Evolutionary conservation across 2,888 invertebrate genomes (phyloP).

Genomic region (Caenorhabditis uteleia): DNA sequence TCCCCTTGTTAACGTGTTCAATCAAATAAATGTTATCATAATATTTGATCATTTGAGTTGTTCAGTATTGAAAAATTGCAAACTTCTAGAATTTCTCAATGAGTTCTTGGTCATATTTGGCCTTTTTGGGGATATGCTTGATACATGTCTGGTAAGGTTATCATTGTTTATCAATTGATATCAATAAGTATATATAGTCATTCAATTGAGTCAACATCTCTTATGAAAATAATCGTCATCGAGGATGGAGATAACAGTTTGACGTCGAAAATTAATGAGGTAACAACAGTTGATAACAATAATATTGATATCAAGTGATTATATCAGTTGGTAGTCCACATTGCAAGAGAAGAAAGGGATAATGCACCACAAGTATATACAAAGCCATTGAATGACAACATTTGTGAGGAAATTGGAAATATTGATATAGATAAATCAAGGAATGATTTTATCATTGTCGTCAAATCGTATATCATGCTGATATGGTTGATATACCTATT

Average conservation of each 20-base stretch:
- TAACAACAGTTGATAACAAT: too few relatives aligned
- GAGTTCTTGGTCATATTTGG: too few relatives aligned
- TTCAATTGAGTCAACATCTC: conserved; percentile 7
- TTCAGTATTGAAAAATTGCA: too few relatives aligned
- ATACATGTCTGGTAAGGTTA: too few relatives aligned
- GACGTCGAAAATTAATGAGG: conserved; percentile 6
- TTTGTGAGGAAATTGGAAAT: conserved; percentile 25
- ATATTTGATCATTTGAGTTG: too few relatives aligned
- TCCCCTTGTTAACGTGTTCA: too few relatives aligned
- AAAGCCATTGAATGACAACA: neutral
- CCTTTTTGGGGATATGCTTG: conserved; percentile 1
- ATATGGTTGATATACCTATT: neutral
- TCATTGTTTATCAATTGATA: too few relatives aligned
- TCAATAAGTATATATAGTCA: too few relatives aligned
- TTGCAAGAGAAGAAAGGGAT: conserved; percentile 5
- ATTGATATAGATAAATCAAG: conserved; percentile 15
- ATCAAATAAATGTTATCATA: too few relatives aligned
- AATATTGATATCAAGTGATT: too few relatives aligned
- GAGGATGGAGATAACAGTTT: conserved; percentile 1
- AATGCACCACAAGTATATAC: conserved; percentile 18
- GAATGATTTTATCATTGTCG: conserved; percentile 23
- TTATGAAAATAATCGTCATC: conserved; percentile 12
- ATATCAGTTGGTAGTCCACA: conserved; percentile 13
- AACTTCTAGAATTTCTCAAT: too few relatives aligned
- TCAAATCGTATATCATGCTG: neutral